Evolutionary conservation across 1,140 invertebrate genomes (phyloP).

Genomic region (Eriosoma lanigerum): DNA sequence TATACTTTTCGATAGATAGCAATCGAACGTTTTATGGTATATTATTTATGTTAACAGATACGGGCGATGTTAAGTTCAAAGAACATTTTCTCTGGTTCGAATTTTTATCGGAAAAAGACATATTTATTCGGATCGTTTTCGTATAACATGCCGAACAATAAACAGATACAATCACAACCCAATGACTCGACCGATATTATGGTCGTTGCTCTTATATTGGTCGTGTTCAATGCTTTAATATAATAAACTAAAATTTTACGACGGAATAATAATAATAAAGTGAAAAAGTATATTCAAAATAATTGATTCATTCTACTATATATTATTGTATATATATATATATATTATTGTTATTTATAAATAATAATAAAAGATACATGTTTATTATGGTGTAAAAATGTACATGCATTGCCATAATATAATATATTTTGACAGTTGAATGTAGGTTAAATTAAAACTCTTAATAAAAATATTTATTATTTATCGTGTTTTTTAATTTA

Average conservation of each 20-base stretch:
- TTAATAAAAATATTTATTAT: too few species aligned
- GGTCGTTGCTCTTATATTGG: not conserved
- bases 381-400: too few species aligned
- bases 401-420: too few species aligned
- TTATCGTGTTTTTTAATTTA: too few species aligned
- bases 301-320: too few species aligned
- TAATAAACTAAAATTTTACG: conserved; percentile 11
- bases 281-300: not conserved
- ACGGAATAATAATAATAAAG: conserved; percentile 17
- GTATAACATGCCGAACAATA: conserved; percentile 9
- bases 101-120: conserved; percentile 21
- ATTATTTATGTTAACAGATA: conserved; percentile 37
- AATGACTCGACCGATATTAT: conserved; percentile 25
- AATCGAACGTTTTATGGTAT: conserved; percentile 19
- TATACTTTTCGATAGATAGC: not conserved
- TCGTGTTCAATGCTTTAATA: not conserved
- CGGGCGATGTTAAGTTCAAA: not conserved
- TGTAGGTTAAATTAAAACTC: too few species aligned
- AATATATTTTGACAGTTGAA: too few species aligned
- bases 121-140: conserved; percentile 24
- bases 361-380: too few species aligned
- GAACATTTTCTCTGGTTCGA: not conserved
- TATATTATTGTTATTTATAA: too few species aligned
- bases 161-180: conserved; percentile 14
- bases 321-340: too few species aligned